Conservation (phyloP, 35 echinoderm and acorn worm species). For the Nesometra sesokonis region DNA sequence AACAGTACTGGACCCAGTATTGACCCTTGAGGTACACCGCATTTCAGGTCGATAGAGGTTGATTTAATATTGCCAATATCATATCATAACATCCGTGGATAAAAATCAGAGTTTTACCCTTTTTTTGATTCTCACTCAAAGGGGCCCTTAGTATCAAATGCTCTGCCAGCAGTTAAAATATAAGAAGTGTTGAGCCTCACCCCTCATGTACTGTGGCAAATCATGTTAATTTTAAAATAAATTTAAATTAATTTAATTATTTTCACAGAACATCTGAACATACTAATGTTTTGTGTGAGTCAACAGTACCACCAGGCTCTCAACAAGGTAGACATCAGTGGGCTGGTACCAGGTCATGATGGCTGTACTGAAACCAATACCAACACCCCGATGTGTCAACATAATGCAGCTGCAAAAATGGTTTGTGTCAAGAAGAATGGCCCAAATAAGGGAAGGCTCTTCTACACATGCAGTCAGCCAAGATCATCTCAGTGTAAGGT, state of each 20-base stretch:
- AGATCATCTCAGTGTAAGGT: constrained; percentile 87
- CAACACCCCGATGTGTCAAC: constrained; percentile 44
- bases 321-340: constrained; percentile 43
- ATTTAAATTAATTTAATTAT: background rate
- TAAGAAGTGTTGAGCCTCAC: too few relatives aligned
- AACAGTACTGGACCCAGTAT: too few relatives aligned
- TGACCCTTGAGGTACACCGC: too few relatives aligned
- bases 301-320: constrained; percentile 57
- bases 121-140: too few relatives aligned
- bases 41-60: too few relatives aligned
- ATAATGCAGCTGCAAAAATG: constrained; percentile 63
- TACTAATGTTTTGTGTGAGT: constrained; percentile 53
- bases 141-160: too few relatives aligned
- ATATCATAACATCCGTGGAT: too few relatives aligned
- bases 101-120: too few relatives aligned
- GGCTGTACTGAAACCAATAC: background rate
- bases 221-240: background rate
- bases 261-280: constrained; percentile 83
- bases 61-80: too few relatives aligned
- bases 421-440: constrained; percentile 90
- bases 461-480: constrained; percentile 64
- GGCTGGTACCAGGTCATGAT: constrained; percentile 10
- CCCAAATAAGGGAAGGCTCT: constrained; percentile 91
- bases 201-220: too few relatives aligned
- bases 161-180: too few relatives aligned